Evolutionary conservation across 2,797 vertebrate species (phyloP).

Genomic region (Podargus strigoides): DNA sequence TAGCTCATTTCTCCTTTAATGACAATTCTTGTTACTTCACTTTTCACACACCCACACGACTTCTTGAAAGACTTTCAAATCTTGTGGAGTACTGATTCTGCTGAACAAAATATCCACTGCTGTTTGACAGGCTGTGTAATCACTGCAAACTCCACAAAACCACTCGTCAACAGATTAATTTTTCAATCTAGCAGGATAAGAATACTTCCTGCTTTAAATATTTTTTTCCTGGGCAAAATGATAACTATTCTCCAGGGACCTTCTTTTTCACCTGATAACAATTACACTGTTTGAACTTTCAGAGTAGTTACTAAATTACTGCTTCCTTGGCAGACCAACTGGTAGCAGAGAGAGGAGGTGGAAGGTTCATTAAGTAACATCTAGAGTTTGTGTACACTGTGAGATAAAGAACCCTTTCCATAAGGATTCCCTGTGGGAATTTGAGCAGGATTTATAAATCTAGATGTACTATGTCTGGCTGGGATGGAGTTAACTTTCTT

Average conservation of each 20-base stretch:
- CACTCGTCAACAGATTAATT: neutral
- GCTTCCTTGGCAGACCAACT: neutral
- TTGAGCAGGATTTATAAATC: neutral
- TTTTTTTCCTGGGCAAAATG: neutral
- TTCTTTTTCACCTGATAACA: neutral
- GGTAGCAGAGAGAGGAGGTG: neutral
- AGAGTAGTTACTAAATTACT: neutral
- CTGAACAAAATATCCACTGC: conserved; percentile 21
- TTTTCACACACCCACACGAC: conserved; percentile 21
- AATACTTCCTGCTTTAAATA: neutral
- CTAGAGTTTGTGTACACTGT: neutral
- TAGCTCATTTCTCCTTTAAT: conserved; percentile 33
- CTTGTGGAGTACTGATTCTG: neutral
- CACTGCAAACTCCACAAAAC: neutral
- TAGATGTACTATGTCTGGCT: neutral
- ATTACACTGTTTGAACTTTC: neutral
- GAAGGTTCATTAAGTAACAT: neutral
- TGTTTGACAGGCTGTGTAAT: conserved; percentile 42
- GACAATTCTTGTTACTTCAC: conserved; percentile 23
- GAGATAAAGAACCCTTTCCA: neutral
- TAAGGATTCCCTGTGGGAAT: neutral
- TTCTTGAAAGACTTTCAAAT: conserved; percentile 19
- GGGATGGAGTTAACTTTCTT: neutral
- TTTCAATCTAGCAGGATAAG: neutral
- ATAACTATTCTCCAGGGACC: neutral